Evolutionary conservation across 2,888 invertebrate genomes (phyloP).

Genomic region (Metellina segmentata): DNA sequence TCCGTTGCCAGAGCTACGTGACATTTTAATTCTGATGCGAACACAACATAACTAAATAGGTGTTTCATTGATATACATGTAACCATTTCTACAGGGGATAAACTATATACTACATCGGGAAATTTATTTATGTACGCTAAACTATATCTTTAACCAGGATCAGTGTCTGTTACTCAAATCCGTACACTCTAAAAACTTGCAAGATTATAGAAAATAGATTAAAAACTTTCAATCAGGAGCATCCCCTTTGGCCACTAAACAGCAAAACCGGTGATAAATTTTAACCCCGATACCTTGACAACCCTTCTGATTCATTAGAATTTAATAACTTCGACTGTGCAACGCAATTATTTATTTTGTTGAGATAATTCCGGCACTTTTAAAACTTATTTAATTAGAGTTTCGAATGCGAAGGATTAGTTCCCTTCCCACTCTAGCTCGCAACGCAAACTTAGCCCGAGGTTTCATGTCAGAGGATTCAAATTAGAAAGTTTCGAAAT

Average conservation of each 20-base stretch:
- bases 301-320: neutral
- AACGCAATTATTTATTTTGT: constrained; percentile 50
- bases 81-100: too few species aligned
- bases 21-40: too few species aligned
- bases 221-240: neutral
- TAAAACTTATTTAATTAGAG: constrained; percentile 55
- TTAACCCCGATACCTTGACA: neutral
- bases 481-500: constrained; percentile 51
- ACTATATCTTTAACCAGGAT: too few species aligned
- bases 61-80: too few species aligned
- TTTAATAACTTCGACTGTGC: neutral
- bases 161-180: neutral
- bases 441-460: constrained; percentile 34
- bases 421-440: neutral
- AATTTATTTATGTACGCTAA: too few species aligned
- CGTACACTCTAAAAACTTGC: neutral
- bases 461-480: constrained; percentile 29
- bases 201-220: neutral
- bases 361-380: constrained; percentile 3
- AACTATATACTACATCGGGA: too few species aligned
- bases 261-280: neutral
- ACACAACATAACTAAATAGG: too few species aligned
- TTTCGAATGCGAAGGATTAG: constrained; percentile 43
- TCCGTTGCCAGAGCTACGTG: too few species aligned
- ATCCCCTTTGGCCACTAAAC: neutral